Evolutionary conservation across 1,140 invertebrate species (phyloP).

Genomic region (Triops cancriformis): DNA sequence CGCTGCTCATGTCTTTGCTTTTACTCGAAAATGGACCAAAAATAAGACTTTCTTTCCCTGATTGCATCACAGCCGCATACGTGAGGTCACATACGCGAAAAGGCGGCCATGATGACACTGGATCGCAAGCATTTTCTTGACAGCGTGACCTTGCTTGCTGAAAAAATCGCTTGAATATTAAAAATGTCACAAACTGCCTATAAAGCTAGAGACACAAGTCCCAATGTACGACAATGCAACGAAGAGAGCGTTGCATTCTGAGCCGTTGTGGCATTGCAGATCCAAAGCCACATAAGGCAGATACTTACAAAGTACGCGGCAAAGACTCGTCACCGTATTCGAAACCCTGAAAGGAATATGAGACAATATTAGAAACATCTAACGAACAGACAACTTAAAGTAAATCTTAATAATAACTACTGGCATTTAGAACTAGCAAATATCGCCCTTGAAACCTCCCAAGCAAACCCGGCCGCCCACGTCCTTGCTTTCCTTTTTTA

Average conservation of each 20-base stretch:
- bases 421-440: neutral
- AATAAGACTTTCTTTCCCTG: constrained; percentile 31
- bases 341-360: neutral
- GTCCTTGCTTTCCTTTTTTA: neutral
- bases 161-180: too few species aligned
- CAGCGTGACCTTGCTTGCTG: too few species aligned
- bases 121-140: too few species aligned
- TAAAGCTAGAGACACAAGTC: too few species aligned
- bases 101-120: too few species aligned
- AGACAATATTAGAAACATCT: neutral
- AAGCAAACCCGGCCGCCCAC: constrained; percentile 11
- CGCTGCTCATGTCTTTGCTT: too few species aligned
- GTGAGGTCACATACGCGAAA: too few species aligned
- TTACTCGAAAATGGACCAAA: too few species aligned
- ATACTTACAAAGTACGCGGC: constrained; percentile 3
- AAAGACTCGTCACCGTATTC: constrained; percentile 5
- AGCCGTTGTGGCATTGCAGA: neutral
- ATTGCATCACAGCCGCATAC: too few species aligned
- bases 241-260: neutral
- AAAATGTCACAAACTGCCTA: too few species aligned
- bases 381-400: neutral
- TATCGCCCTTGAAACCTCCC: neutral
- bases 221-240: too few species aligned
- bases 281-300: neutral
- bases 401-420: neutral